Evolutionary conservation across 1,140 invertebrate genomes (phyloP).

Genomic region (Popillia japonica): DNA sequence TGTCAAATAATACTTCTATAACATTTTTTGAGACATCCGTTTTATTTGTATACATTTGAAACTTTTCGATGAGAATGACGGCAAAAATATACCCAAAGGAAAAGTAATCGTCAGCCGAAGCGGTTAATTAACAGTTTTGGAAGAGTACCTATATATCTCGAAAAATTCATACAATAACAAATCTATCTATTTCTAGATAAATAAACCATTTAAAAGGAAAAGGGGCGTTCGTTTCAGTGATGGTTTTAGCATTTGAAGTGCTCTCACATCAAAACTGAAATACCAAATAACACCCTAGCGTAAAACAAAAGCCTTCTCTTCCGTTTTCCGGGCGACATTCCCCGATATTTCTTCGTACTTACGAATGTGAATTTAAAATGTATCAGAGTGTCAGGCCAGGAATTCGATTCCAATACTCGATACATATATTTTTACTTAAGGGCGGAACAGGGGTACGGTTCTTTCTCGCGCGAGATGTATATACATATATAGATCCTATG

Average conservation of each 20-base stretch:
- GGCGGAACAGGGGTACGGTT: conserved; percentile 49
- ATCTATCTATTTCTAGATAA: background rate
- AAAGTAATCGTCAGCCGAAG: background rate
- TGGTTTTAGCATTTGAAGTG: background rate
- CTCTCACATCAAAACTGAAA: conserved; percentile 26
- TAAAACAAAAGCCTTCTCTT: conserved; percentile 38
- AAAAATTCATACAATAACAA: background rate
- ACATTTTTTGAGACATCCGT: background rate
- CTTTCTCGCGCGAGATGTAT: conserved; percentile 41
- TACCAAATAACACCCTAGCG: conserved; percentile 32
- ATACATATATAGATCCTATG: conserved; percentile 40
- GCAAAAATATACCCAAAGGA: too few species aligned
- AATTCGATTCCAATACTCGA: conserved; percentile 58
- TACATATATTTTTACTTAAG: conserved; percentile 61
- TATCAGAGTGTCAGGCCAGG: conserved; percentile 55
- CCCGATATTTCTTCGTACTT: conserved; percentile 48
- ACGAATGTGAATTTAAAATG: conserved; percentile 60
- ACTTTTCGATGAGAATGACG: too few species aligned
- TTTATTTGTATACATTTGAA: background rate
- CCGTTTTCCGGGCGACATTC: conserved; percentile 12
- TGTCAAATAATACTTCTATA: background rate
- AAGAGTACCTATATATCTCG: background rate
- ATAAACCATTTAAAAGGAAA: background rate
- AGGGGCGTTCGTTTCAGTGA: background rate
- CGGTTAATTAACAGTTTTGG: background rate